Conservation (phyloP, 2,113 vertebrate species). For the Apteryx owenii region DNA sequence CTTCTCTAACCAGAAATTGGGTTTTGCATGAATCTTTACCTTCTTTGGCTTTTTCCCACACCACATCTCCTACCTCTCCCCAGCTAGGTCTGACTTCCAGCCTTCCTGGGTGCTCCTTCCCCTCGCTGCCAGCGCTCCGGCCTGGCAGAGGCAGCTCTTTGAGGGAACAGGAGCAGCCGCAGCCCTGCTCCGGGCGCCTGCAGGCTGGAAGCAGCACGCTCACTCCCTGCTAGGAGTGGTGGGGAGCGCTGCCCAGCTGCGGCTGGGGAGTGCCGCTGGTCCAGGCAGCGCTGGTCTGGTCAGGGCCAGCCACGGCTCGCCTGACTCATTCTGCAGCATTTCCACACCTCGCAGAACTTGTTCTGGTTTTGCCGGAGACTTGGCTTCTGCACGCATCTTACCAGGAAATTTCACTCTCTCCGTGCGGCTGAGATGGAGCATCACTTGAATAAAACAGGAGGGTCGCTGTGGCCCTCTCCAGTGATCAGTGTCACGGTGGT, state of each 20-base stretch:
- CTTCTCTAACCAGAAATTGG: neutral
- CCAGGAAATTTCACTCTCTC: neutral
- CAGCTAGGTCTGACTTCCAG: neutral
- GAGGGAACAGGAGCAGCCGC: neutral
- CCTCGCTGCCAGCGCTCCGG: neutral
- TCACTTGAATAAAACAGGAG: neutral
- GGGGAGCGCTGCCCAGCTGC: neutral
- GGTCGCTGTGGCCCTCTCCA: neutral
- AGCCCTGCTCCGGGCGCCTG: neutral
- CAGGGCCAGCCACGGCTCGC: neutral
- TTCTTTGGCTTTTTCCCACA: neutral
- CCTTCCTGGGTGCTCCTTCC: neutral
- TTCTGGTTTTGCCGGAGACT: neutral
- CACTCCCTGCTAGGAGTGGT: neutral
- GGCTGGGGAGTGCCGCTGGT: neutral
- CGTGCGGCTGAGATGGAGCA: neutral
- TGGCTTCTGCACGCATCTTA: neutral
- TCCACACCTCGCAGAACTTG: neutral
- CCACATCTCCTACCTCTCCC: neutral
- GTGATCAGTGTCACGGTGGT: neutral
- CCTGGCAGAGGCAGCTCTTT: neutral
- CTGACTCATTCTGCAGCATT: constrained; percentile 31
- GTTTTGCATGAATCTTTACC: neutral
- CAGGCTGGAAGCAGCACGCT: neutral
- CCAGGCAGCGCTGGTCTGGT: neutral